Percentiles rank a stretch among this genome's conserved stretches.
Evolutionary conservation across 2,113 vertebrate species (phyloP).

Genomic region (Phylloscopus trochiloides): DNA sequence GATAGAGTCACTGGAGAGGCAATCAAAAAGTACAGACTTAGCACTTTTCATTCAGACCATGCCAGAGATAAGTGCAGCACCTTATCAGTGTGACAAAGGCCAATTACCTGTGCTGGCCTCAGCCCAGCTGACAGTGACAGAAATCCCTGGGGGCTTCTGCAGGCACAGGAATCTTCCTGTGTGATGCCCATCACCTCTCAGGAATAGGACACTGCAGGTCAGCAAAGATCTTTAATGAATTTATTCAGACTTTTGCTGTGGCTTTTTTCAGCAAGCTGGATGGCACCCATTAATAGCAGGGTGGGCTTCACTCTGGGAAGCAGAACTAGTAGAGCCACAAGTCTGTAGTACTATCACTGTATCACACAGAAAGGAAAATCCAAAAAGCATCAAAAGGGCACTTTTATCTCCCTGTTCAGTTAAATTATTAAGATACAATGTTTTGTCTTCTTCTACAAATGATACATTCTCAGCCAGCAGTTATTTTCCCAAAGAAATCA

Average conservation of each 20-base stretch:
- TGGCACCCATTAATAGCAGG: not conserved
- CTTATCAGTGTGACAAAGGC: not conserved
- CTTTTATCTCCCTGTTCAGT: not conserved
- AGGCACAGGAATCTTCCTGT: fast-evolving
- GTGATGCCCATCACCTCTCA: not conserved
- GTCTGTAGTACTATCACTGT: not conserved
- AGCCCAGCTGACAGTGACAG: fast-evolving
- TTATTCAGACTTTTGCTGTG: not conserved
- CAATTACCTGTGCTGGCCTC: not conserved
- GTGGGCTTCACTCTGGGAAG: not conserved
- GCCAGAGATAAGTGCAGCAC: not conserved
- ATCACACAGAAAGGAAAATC: not conserved
- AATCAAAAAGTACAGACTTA: not conserved
- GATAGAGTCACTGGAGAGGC: not conserved
- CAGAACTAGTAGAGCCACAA: not conserved
- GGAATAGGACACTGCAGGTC: not conserved
- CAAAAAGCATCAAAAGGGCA: not conserved
- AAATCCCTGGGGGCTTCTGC: not conserved
- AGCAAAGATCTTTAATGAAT: not conserved
- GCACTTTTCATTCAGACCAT: not conserved
- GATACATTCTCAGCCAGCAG: not conserved
- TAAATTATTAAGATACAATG: not conserved
- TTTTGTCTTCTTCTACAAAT: not conserved
- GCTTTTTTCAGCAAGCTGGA: not conserved
- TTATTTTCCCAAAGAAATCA: not conserved